Evolutionary conservation across 2,113 vertebrate genomes (phyloP).

Genomic region (Amphilophus citrinellus): DNA sequence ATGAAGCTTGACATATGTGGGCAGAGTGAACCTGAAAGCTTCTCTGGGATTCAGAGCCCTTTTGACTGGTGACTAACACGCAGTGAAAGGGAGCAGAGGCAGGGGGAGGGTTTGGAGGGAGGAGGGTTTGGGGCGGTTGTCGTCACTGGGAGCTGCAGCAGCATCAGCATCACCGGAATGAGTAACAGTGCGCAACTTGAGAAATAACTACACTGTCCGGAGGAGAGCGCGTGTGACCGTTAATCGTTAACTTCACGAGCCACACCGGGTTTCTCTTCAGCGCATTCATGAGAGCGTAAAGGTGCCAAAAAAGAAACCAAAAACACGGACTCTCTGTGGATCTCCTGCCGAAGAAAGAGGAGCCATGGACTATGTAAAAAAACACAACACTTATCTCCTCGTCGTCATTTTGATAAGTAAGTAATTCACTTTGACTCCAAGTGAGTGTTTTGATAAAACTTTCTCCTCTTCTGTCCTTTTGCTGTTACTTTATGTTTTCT

Average conservation of each 20-base stretch:
- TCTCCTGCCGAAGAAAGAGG: constrained; percentile 25
- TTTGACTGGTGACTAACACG: constrained; percentile 35
- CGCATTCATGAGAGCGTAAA: constrained; percentile 61
- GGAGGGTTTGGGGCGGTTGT: constrained; percentile 21
- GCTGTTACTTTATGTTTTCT: neutral
- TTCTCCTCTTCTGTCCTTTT: neutral
- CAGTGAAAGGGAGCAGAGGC: neutral
- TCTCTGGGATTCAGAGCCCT: constrained; percentile 36
- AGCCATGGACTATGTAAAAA: constrained; percentile 78
- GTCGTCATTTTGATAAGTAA: constrained; percentile 75
- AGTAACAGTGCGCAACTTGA: constrained; percentile 70
- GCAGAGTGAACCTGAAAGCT: constrained; percentile 10
- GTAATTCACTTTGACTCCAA: constrained; percentile 36
- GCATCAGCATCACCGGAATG: constrained; percentile 78
- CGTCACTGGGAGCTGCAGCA: constrained; percentile 63
- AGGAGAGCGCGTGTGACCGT: constrained; percentile 19
- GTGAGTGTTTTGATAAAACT: neutral
- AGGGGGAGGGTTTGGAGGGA: neutral
- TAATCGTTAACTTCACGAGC: constrained; percentile 3
- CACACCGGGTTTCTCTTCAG: neutral
- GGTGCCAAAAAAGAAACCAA: constrained; percentile 15
- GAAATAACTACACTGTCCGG: constrained; percentile 47
- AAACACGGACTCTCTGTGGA: constrained; percentile 41
- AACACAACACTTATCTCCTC: constrained; percentile 47
- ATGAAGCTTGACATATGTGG: constrained; percentile 7